These are phyloP conservation scores for Xestia sexstrigata DNA, from an alignment of 2,888 invertebrate species.

Conservation along the genomic window DNA sequence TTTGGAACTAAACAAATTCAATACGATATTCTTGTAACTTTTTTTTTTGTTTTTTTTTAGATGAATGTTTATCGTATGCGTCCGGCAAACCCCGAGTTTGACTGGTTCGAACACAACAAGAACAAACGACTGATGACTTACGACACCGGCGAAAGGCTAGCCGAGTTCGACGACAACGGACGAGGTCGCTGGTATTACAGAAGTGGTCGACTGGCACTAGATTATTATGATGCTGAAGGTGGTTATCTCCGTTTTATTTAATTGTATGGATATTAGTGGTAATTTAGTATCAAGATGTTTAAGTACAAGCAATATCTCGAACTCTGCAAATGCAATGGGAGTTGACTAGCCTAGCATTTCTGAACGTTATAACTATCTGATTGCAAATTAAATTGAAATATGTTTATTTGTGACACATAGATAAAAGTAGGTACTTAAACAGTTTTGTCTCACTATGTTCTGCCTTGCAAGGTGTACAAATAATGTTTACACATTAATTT, in stretches of 20 bases:
- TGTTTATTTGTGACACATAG: no score
- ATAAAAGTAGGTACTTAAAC: no score
- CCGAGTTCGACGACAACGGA: conserved; percentile 83
- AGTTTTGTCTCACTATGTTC: no score
- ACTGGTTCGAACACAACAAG: conserved; percentile 86
- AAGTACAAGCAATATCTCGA: background rate
- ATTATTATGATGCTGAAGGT: conserved; percentile 87
- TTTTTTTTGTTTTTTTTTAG: conserved; percentile 64
- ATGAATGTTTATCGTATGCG: conserved; percentile 88
- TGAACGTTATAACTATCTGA: background rate
- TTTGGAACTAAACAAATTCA: background rate
- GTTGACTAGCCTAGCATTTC: background rate
- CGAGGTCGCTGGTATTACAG: conserved; percentile 84
- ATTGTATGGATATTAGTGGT: background rate
- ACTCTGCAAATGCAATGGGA: background rate
- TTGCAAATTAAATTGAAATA: background rate
- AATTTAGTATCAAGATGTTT: background rate
- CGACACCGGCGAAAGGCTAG: conserved; percentile 82
- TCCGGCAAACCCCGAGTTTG: conserved; percentile 85
- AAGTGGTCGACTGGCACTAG: conserved; percentile 82
- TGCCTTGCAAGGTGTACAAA: no score
- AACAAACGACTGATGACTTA: conserved; percentile 80
- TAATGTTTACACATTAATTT: no score
- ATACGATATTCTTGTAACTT: background rate
- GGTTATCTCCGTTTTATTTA: conserved; percentile 3